phyloP scores from a whole-genome alignment of 1,140 invertebrate species.

The Drosophila trapezifrons region DNA sequence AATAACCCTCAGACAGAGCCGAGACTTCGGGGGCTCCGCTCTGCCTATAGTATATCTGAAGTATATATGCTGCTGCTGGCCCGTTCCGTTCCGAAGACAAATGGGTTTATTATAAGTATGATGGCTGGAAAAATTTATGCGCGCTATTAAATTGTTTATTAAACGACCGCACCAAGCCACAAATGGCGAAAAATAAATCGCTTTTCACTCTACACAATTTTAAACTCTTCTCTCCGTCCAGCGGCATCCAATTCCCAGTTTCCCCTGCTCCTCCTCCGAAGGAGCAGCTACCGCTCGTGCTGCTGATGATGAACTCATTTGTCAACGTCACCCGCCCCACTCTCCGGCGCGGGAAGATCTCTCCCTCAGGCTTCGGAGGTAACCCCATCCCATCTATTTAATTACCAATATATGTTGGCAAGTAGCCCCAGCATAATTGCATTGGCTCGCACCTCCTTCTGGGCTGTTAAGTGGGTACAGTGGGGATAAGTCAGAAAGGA shows the following conservation, averaged over 20 bases:
- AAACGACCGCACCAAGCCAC: slow-evolving; percentile 69
- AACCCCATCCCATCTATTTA: slow-evolving; percentile 71
- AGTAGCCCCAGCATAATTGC: slow-evolving; percentile 68
- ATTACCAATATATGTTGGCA: slow-evolving; percentile 76
- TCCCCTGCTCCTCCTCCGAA: slow-evolving; percentile 3
- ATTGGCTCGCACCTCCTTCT: slow-evolving; percentile 44
- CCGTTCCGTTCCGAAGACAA: slow-evolving; percentile 64
- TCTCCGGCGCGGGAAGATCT: slow-evolving; percentile 16
- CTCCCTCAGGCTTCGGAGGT: slow-evolving; percentile 42
- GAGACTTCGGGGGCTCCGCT: background rate
- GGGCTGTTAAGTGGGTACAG: slow-evolving; percentile 39
- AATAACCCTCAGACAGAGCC: slow-evolving; percentile 58
- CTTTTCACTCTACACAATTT: slow-evolving; percentile 75
- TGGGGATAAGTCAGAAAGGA: background rate
- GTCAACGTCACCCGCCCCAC: slow-evolving; percentile 64
- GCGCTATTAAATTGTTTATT: slow-evolving; percentile 82
- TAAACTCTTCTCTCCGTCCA: slow-evolving; percentile 35
- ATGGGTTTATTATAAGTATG: slow-evolving; percentile 81
- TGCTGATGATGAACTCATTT: slow-evolving; percentile 82
- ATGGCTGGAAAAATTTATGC: slow-evolving; percentile 77
- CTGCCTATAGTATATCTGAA: slow-evolving; percentile 20
- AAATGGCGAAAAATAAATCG: slow-evolving; percentile 82
- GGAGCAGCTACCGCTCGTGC: slow-evolving; percentile 44
- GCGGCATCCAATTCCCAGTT: slow-evolving; percentile 17
- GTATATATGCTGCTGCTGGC: too few relatives aligned